Evolutionary conservation across 2,888 invertebrate species (phyloP).

Genomic region (Caenorhabditis afra): DNA sequence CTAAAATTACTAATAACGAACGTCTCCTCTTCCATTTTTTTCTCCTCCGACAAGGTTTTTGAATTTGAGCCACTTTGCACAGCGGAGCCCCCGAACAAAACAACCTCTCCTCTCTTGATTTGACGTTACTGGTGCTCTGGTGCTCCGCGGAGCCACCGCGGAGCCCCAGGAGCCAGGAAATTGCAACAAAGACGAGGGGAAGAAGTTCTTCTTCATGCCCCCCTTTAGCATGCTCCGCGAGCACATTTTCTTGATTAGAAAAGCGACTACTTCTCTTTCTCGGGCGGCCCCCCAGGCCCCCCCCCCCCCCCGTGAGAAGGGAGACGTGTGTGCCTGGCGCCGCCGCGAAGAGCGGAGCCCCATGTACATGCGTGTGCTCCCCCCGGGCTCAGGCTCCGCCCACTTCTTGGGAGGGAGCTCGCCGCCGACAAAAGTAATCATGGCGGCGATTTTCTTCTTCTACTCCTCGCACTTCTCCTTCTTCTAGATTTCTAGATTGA

Average conservation of each 20-base stretch:
- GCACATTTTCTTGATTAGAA: constrained; percentile 55
- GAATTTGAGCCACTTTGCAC: constrained; percentile 27
- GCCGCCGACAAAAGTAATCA: constrained; percentile 27
- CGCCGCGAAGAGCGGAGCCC: constrained; percentile 2
- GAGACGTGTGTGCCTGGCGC: constrained; percentile 26
- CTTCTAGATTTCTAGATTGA: constrained; percentile 4
- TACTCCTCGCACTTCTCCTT: constrained; percentile 2
- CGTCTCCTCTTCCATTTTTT: neutral
- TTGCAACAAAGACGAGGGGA: too few species aligned
- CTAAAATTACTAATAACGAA: neutral
- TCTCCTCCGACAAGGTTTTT: neutral
- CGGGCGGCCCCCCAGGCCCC: constrained; percentile 2
- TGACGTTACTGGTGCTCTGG: too few species aligned
- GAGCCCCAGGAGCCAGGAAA: too few species aligned
- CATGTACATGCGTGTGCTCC: too few species aligned
- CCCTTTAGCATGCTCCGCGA: too few species aligned
- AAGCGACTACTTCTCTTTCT: constrained; percentile 37
- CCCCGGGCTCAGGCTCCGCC: constrained; percentile 39
- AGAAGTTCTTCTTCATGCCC: too few species aligned
- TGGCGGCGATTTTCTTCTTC: neutral
- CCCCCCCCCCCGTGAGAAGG: neutral
- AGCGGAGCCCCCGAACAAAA: too few species aligned
- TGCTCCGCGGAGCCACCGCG: too few species aligned
- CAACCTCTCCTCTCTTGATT: too few species aligned
- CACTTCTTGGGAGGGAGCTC: constrained; percentile 13